These are phyloP conservation scores for Pherbina coryleti DNA, from an alignment of 2,888 invertebrate genomes.

Conservation along the genomic window DNA sequence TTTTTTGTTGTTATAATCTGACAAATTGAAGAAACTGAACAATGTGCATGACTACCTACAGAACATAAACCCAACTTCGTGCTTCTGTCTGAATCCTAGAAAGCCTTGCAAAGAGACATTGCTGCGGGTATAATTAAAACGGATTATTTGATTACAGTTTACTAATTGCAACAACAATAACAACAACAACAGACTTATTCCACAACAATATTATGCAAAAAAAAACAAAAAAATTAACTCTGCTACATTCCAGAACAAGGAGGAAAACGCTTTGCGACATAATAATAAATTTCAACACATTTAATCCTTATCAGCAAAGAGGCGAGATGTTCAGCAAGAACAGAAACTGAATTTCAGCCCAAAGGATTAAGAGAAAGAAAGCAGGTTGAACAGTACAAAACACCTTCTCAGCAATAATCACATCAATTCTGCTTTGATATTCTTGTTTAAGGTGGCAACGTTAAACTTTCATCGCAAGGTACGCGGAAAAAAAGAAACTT, in stretches of 20 bases:
- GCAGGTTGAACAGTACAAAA: neutral
- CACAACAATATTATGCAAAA: neutral
- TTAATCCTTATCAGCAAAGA: slow-evolving; percentile 48
- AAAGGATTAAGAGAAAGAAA: slow-evolving; percentile 28
- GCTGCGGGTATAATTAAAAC: slow-evolving; percentile 50
- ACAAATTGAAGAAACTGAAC: too few relatives aligned
- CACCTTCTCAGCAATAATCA: neutral
- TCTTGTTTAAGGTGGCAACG: slow-evolving; percentile 1
- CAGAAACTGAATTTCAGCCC: slow-evolving; percentile 17
- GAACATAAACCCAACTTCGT: neutral
- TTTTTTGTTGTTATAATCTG: too few relatives aligned
- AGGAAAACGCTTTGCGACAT: slow-evolving; percentile 24
- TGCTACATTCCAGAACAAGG: neutral
- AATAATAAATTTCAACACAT: slow-evolving; percentile 49
- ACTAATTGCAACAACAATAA: slow-evolving; percentile 52
- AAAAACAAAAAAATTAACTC: neutral
- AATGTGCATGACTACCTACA: neutral
- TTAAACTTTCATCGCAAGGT: neutral
- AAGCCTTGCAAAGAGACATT: neutral
- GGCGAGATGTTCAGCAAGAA: neutral
- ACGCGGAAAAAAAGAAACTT: slow-evolving; percentile 29
- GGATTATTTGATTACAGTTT: slow-evolving; percentile 55
- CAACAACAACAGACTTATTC: neutral
- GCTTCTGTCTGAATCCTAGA: neutral
- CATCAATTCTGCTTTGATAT: neutral